Evolutionary conservation across 2,797 vertebrate genomes (phyloP).

Genomic region (Adrianichthys oophorus): DNA sequence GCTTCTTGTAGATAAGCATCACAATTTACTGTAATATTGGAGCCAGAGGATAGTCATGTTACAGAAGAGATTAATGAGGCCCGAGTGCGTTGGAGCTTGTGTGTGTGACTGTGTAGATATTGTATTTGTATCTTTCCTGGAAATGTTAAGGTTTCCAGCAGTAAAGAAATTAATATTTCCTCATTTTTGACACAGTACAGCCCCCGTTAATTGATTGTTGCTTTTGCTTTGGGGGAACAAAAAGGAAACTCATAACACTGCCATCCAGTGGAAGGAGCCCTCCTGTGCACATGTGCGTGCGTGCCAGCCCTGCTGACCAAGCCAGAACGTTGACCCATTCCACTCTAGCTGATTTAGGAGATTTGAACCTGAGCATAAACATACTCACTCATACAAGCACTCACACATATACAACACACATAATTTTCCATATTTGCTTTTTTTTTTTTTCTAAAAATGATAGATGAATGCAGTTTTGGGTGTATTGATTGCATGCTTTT

Average conservation of each 20-base stretch:
- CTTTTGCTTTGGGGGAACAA: constrained; percentile 18
- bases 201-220: constrained; percentile 63
- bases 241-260: constrained; percentile 45
- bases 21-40: constrained; percentile 79
- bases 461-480: constrained; percentile 76
- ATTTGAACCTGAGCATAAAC: constrained; percentile 31
- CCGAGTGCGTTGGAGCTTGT: constrained; percentile 26
- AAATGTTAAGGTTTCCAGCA: constrained; percentile 70
- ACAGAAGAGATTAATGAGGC: constrained; percentile 76
- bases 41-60: constrained; percentile 74
- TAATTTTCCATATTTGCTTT: constrained; percentile 52
- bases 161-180: constrained; percentile 69
- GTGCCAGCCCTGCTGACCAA: constrained; percentile 27
- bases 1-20: constrained; percentile 75
- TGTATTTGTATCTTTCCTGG: constrained; percentile 76
- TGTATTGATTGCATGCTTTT: constrained; percentile 85
- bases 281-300: constrained; percentile 27
- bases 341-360: constrained; percentile 36
- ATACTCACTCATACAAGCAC: constrained; percentile 29
- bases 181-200: constrained; percentile 65
- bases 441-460: constrained; percentile 72
- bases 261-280: constrained; percentile 61
- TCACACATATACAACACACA: constrained; percentile 34
- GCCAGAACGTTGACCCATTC: constrained; percentile 25
- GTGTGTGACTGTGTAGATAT: constrained; percentile 57